phyloP scores from a whole-genome alignment of 2,888 invertebrate genomes.

The Rhingia rostrata region DNA sequence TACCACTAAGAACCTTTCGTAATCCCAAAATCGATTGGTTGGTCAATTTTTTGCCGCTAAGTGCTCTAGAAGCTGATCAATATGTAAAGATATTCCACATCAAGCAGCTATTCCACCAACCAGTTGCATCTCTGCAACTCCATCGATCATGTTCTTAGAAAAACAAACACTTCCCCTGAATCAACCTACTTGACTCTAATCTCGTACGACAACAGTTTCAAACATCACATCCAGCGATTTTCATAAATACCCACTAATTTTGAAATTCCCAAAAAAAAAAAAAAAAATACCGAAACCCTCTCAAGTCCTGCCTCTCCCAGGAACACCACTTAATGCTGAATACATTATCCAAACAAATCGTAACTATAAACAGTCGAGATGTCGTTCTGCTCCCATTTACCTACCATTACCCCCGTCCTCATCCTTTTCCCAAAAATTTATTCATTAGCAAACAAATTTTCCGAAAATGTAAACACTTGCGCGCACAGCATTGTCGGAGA shows the following conservation, averaged over 20 bases:
- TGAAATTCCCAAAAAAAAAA: constrained; percentile 13
- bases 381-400: constrained; percentile 33
- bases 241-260: constrained; percentile 63
- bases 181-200: constrained; percentile 33
- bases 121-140: constrained; percentile 4
- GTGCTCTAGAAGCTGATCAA: too few relatives aligned
- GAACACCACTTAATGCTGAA: constrained; percentile 45
- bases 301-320: constrained; percentile 10
- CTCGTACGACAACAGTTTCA: constrained; percentile 41
- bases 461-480: constrained; percentile 61
- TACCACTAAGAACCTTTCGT: too few relatives aligned
- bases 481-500: background rate
- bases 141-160: constrained; percentile 16
- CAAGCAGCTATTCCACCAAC: background rate
- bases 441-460: constrained; percentile 74
- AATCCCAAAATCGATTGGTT: too few relatives aligned
- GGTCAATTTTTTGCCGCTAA: too few relatives aligned
- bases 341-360: constrained; percentile 50
- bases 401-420: constrained; percentile 13
- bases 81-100: too few relatives aligned
- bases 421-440: constrained; percentile 60
- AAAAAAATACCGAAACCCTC: background rate
- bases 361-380: constrained; percentile 16
- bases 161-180: constrained; percentile 25
- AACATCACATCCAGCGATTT: constrained; percentile 45